phyloP scores from a whole-genome alignment of 2,113 vertebrate genomes.

The Cololabis saira region DNA sequence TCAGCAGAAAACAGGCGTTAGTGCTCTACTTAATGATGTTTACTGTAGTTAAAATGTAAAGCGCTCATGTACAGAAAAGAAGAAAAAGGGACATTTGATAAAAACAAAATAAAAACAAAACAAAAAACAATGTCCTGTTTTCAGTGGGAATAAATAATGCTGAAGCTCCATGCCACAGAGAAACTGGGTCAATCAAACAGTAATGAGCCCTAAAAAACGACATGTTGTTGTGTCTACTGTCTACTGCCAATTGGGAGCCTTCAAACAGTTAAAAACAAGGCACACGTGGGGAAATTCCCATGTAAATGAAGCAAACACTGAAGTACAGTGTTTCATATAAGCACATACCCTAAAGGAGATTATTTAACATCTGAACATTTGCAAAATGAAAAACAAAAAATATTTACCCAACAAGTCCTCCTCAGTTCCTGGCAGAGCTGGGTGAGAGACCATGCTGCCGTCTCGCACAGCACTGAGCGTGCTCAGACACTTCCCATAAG shows the following conservation, averaged over 20 bases:
- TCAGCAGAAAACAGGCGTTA: neutral
- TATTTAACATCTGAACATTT: no score
- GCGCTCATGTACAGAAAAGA: no score
- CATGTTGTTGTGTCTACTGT: no score
- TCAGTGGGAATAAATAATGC: no score
- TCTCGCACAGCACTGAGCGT: constrained; percentile 90
- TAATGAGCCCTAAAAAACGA: no score
- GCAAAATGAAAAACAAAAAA: no score
- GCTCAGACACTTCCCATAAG: constrained; percentile 93
- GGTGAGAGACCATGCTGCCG: constrained; percentile 93
- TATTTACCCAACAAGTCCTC: constrained; percentile 89
- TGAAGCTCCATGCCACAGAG: no score
- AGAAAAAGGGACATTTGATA: no score
- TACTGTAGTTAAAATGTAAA: no score
- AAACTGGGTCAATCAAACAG: no score
- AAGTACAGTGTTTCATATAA: neutral
- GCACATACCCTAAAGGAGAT: neutral
- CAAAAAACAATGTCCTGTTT: neutral
- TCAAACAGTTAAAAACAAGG: neutral
- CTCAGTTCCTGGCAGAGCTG: constrained; percentile 87
- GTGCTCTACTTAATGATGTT: neutral
- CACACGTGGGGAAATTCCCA: neutral
- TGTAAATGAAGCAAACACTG: neutral
- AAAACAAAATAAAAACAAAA: no score
- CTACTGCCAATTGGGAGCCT: neutral